Conservation (phyloP, 2,113 vertebrate genomes). For the Heloderma charlesbogerti region DNA sequence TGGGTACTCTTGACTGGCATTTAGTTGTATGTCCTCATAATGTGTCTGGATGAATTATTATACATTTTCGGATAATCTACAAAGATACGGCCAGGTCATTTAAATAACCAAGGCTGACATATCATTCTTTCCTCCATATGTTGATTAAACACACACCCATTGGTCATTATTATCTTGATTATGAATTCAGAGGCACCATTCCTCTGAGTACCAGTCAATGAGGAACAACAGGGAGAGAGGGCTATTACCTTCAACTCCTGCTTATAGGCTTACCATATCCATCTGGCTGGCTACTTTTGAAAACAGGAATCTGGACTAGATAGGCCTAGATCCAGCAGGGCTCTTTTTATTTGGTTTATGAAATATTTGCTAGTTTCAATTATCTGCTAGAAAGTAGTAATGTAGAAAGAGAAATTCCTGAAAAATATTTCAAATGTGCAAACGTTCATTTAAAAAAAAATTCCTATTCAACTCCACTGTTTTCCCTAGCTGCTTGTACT, state of each 20-base stretch:
- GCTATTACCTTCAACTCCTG: neutral
- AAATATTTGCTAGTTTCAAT: neutral
- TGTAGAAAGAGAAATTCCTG: neutral
- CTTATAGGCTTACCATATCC: neutral
- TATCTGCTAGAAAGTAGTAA: neutral
- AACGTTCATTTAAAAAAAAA: neutral
- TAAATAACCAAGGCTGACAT: neutral
- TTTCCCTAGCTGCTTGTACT: neutral
- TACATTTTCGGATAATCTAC: neutral
- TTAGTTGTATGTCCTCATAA: constrained; percentile 57
- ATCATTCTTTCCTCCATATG: neutral
- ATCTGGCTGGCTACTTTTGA: neutral
- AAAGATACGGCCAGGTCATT: constrained; percentile 17
- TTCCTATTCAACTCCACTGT: neutral
- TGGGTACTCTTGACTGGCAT: constrained; percentile 61
- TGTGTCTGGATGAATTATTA: constrained; percentile 18
- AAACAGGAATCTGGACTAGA: neutral
- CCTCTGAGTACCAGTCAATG: too few relatives aligned
- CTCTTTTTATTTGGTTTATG: neutral
- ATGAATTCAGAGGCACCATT: neutral
- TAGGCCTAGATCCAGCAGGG: neutral
- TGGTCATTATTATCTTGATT: neutral
- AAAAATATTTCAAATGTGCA: neutral
- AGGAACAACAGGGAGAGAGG: neutral
- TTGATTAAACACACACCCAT: neutral